Conservation (phyloP, 2,797 vertebrate genomes). For the Enteromius paludinosus region DNA sequence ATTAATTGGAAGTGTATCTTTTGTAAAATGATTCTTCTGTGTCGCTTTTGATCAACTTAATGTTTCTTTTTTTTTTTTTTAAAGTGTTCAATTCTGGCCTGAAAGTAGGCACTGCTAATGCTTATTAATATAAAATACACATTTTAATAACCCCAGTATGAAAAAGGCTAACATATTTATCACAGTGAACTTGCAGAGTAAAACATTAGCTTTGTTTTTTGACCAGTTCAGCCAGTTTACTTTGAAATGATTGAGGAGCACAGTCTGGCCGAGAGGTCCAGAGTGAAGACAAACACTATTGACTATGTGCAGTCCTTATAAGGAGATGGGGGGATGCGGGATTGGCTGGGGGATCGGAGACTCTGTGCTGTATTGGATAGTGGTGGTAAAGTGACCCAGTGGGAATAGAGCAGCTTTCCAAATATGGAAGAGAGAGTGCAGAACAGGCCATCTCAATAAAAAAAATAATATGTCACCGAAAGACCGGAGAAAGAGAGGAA, state of each 20-base stretch:
- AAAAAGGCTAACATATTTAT: slow-evolving; percentile 1
- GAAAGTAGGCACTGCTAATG: background rate
- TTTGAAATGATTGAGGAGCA: slow-evolving; percentile 56
- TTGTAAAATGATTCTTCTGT: background rate
- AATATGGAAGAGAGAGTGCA: slow-evolving; percentile 83
- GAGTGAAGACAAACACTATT: slow-evolving; percentile 70
- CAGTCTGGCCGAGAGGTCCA: slow-evolving; percentile 62
- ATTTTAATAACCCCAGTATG: slow-evolving; percentile 5
- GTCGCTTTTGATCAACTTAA: background rate
- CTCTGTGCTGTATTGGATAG: slow-evolving; percentile 71
- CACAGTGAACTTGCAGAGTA: background rate
- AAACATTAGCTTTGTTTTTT: slow-evolving; percentile 35
- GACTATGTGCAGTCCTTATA: slow-evolving; percentile 88
- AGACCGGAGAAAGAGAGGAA: background rate
- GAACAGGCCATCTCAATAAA: slow-evolving; percentile 60
- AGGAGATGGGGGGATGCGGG: slow-evolving; percentile 81
- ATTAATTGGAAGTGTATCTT: background rate
- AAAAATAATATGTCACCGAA: slow-evolving; percentile 10
- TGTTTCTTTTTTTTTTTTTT: too few species aligned
- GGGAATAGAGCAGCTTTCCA: slow-evolving; percentile 88
- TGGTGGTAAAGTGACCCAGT: slow-evolving; percentile 80
- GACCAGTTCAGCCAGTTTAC: slow-evolving; percentile 13
- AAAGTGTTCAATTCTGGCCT: background rate
- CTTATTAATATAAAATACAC: background rate
- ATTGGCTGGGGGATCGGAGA: slow-evolving; percentile 74